These are phyloP conservation scores for Cyphomyrmex costatus DNA, from an alignment of 1,140 invertebrate genomes.

Conservation along the genomic window DNA sequence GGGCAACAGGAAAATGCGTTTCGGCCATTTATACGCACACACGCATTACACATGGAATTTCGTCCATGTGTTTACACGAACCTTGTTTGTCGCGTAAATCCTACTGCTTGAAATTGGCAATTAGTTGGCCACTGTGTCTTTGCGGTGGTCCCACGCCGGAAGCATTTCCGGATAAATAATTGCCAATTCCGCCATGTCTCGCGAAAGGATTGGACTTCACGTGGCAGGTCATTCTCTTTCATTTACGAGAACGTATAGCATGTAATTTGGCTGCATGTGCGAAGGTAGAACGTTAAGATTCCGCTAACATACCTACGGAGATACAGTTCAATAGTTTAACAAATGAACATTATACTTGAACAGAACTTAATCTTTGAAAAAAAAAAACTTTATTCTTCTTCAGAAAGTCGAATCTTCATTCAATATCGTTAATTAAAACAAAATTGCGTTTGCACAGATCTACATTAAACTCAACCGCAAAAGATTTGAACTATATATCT, in stretches of 20 bases:
- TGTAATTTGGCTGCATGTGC: constrained; percentile 15
- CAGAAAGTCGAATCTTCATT: background rate
- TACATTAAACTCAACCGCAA: background rate
- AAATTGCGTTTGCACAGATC: background rate
- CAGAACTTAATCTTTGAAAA: background rate
- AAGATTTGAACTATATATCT: background rate
- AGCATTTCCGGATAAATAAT: constrained; percentile 76
- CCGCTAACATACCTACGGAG: background rate
- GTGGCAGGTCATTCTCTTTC: constrained; percentile 75
- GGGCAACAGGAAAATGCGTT: background rate
- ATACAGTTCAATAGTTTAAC: background rate
- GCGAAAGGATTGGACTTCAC: constrained; percentile 55
- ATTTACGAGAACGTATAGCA: constrained; percentile 56
- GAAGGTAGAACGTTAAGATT: constrained; percentile 15
- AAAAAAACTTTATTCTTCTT: background rate
- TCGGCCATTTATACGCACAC: background rate
- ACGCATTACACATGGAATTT: background rate
- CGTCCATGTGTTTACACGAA: constrained; percentile 42
- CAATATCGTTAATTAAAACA: background rate
- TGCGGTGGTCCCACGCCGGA: constrained; percentile 54
- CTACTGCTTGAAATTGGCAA: constrained; percentile 76
- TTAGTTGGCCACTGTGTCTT: constrained; percentile 73
- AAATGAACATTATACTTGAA: background rate
- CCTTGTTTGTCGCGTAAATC: constrained; percentile 36
- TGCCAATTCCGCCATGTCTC: constrained; percentile 71